These are phyloP conservation scores for Philotrypesis tridentata DNA, from an alignment of 1,140 invertebrate species.

Conservation along the genomic window DNA sequence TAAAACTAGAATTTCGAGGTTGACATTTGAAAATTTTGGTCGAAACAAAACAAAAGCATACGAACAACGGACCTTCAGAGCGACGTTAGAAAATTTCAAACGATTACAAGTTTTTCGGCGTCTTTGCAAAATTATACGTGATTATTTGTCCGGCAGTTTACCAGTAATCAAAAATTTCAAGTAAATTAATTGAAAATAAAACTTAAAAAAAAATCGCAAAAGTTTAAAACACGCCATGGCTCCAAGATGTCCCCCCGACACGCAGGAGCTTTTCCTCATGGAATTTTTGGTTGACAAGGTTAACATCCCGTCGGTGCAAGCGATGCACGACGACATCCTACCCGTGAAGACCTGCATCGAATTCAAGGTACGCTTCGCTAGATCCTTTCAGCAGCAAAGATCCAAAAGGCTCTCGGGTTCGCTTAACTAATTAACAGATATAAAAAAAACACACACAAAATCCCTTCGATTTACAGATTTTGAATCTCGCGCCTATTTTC, in stretches of 20 bases:
- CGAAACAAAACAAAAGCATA: constrained; percentile 8
- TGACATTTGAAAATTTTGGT: not conserved
- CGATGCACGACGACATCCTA: constrained; percentile 59
- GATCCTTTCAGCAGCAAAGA: constrained; percentile 40
- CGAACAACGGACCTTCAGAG: constrained; percentile 20
- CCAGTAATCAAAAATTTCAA: not conserved
- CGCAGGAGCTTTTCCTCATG: constrained; percentile 64
- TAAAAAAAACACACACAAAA: not conserved
- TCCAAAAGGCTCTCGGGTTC: constrained; percentile 25
- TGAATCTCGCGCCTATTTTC: constrained; percentile 63
- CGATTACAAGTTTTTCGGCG: not conserved
- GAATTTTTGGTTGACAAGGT: constrained; percentile 68
- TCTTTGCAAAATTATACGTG: constrained; percentile 7
- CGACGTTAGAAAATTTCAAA: not conserved
- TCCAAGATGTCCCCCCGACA: constrained; percentile 45
- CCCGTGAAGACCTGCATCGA: constrained; percentile 61
- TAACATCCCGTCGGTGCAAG: constrained; percentile 63
- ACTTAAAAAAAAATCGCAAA: constrained; percentile 17
- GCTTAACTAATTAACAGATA: too few species aligned
- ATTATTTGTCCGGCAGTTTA: constrained; percentile 29
- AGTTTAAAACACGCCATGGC: not conserved
- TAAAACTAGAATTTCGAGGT: constrained; percentile 28
- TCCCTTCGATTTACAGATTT: constrained; percentile 58
- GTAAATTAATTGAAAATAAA: not conserved
- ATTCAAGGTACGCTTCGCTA: constrained; percentile 60